These are phyloP conservation scores for Ciconia nigra DNA, from an alignment of 2,797 vertebrate genomes.

Conservation along the genomic window DNA sequence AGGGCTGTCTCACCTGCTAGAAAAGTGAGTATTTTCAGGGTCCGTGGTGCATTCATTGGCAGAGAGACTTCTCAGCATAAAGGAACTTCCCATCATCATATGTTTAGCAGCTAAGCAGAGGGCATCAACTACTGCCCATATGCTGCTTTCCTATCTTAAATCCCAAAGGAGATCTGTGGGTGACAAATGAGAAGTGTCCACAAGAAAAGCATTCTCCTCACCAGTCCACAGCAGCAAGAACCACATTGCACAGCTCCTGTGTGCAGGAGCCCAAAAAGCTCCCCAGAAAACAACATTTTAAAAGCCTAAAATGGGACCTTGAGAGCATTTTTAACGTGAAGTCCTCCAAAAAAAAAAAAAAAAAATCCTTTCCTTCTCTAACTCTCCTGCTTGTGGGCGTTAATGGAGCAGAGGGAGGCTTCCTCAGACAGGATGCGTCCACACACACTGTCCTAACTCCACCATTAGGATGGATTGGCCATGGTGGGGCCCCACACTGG, in stretches of 20 bases:
- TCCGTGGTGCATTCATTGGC: rapidly evolving
- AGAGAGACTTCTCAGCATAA: background rate
- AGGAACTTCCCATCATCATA: background rate
- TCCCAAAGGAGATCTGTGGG: background rate
- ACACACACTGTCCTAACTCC: background rate
- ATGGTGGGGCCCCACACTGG: background rate
- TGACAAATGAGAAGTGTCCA: background rate
- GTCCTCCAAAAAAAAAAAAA: background rate
- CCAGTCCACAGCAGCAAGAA: rapidly evolving
- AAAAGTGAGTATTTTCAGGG: background rate
- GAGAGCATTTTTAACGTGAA: background rate
- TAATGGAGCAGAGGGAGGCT: background rate
- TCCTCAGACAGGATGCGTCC: background rate
- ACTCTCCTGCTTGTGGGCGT: background rate
- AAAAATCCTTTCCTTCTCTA: background rate
- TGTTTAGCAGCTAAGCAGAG: background rate
- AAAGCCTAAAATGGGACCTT: background rate
- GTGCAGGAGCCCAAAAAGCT: background rate
- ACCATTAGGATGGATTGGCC: background rate
- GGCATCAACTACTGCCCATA: rapidly evolving
- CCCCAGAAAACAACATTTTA: background rate
- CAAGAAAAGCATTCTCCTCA: background rate
- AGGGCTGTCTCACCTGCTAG: background rate
- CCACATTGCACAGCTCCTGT: rapidly evolving
- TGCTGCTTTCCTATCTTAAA: background rate